Evolutionary conservation across 1,140 invertebrate genomes (phyloP).

Genomic region (Cherax destructor): DNA sequence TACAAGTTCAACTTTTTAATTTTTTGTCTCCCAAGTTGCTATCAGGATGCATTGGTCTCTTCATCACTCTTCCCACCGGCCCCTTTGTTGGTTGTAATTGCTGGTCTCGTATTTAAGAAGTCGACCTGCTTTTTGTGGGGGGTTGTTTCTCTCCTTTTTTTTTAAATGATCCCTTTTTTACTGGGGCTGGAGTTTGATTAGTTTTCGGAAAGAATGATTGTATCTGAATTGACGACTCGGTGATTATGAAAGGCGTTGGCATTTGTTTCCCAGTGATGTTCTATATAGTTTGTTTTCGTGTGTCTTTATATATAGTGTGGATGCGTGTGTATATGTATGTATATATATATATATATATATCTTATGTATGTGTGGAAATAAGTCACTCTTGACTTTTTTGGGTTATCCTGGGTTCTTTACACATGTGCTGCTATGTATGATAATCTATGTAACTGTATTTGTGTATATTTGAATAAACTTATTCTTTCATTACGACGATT

Average conservation of each 20-base stretch:
- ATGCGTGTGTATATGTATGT: no score
- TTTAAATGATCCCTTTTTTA: background rate
- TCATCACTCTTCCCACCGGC: background rate
- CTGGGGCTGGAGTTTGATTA: slow-evolving; percentile 37
- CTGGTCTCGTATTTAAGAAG: slow-evolving; percentile 29
- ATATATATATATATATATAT: no score
- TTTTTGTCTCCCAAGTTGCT: background rate
- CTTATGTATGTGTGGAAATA: no score
- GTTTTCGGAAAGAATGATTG: slow-evolving; percentile 18
- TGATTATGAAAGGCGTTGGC: background rate
- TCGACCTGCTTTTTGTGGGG: background rate
- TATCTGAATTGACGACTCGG: background rate
- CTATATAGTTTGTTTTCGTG: no score
- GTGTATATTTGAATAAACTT: no score
- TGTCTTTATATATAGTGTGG: no score
- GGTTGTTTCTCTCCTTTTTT: background rate
- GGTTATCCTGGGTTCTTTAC: no score
- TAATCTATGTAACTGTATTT: no score
- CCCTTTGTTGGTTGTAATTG: slow-evolving; percentile 32
- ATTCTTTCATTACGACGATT: no score
- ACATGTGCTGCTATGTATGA: no score
- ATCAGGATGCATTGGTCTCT: background rate
- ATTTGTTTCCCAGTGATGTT: background rate
- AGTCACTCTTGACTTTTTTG: no score
- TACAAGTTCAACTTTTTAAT: background rate